phyloP scores from a whole-genome alignment of 2,797 vertebrate genomes.

The Novumbra hubbsi region DNA sequence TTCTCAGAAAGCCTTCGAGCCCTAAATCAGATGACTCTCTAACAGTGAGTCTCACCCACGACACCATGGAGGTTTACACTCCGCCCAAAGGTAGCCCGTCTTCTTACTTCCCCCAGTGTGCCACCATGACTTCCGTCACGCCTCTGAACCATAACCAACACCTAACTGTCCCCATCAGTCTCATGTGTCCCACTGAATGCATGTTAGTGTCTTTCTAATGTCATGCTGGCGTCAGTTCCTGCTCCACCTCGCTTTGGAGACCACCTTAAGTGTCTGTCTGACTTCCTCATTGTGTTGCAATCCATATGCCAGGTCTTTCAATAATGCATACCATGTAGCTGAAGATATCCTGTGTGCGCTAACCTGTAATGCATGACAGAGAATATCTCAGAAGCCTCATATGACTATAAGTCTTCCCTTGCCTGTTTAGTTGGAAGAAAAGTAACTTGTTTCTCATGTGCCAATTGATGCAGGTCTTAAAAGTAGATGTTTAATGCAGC shows the following conservation, averaged over 20 bases:
- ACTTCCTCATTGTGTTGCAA: too few species aligned
- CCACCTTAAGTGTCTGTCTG: constrained; percentile 6
- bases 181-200: background rate
- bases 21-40: constrained; percentile 75
- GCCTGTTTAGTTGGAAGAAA: constrained; percentile 8
- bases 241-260: background rate
- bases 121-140: constrained; percentile 15
- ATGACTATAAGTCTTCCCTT: background rate
- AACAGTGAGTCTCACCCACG: constrained; percentile 66
- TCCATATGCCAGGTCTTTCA: background rate
- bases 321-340: background rate
- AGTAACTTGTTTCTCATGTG: constrained; percentile 4
- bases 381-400: background rate
- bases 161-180: background rate
- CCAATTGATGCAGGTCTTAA: constrained; percentile 8
- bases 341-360: constrained; percentile 21
- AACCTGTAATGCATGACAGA: constrained; percentile 6
- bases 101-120: constrained; percentile 39
- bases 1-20: constrained; percentile 79
- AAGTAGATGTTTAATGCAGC: background rate
- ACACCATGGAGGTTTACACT: constrained; percentile 61
- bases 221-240: background rate
- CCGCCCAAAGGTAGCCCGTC: constrained; percentile 68
- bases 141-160: constrained; percentile 31
- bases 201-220: constrained; percentile 6